Evolutionary conservation across 2,113 vertebrate species (phyloP), one percentile per base, ranked within the genome.

Genomic region (Saiga tatarica): DNA sequence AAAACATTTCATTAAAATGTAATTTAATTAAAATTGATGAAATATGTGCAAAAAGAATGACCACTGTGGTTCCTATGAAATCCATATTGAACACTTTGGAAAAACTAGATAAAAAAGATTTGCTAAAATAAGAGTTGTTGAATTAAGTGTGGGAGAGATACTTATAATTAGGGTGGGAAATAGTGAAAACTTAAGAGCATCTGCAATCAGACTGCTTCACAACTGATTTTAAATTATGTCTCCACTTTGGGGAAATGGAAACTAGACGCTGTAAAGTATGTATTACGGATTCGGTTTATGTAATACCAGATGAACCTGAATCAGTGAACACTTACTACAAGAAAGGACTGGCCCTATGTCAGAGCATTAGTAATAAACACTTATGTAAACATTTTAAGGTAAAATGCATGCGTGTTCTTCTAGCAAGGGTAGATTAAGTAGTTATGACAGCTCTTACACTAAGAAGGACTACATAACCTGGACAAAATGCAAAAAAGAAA

Each of bases 1-100:
- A 83, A 76, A 52, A 84, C 93, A 84, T 74, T 89, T 82, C 82
- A 89, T 95, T 82, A 88, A 94, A 82, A 60, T 21, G 30, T 74
- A 52, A 90, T 26, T 95, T 76, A 90, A 76, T 84, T 84, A 96
- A 94, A 39, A 74, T 74, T 30, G 45, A 60, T 71, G 74, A 74
- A 83, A 53, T 76, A 76, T 6, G 3, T 55, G 36, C 36, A 88
- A 88, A 87, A 96, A 71, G 57, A 45, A 87, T 91, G 83, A 71
- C 60, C 53, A 59, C 21, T 60, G 74, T 87, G 87, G 82, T 87
- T 53, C 74, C 88, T 53, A 13, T 42, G 36, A n/a, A 62, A 93
- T 36, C 39, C 55, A 45, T 16, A 71, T 52, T 89, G 92, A 90
- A 94, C 33, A 17, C 79, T 79, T 67, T 90, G 33, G 47, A 59